phyloP scores from a whole-genome alignment of 1,140 invertebrate species.

The Laupala kohalensis region DNA sequence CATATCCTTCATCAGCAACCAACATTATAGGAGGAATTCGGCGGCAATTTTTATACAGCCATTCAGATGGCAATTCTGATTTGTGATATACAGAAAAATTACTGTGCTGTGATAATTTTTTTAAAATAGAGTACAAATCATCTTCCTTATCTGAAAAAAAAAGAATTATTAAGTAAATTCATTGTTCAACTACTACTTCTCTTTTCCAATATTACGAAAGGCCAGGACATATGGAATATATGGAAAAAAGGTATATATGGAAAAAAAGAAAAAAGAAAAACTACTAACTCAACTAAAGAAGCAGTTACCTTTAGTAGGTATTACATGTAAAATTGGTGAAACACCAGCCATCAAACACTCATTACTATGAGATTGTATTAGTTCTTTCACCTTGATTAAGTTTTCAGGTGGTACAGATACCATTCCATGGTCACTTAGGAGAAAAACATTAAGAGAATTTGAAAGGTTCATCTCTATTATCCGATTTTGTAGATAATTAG shows the following conservation, averaged over 20 bases:
- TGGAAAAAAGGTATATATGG: neutral
- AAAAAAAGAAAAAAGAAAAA: neutral
- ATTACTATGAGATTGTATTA: neutral
- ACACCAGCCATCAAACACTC: neutral
- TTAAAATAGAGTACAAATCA: slow-evolving; percentile 36
- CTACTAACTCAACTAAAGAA: neutral
- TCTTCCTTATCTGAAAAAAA: slow-evolving; percentile 29
- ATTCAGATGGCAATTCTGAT: slow-evolving; percentile 38
- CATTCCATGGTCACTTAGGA: slow-evolving; percentile 7
- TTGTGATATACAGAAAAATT: slow-evolving; percentile 42
- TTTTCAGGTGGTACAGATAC: neutral
- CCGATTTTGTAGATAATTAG: neutral
- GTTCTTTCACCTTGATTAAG: neutral
- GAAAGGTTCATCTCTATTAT: neutral
- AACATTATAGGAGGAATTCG: slow-evolving; percentile 43
- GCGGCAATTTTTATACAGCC: slow-evolving; percentile 43
- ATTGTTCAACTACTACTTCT: too few species aligned
- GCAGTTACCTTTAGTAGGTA: slow-evolving; percentile 1
- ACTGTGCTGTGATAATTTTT: slow-evolving; percentile 26
- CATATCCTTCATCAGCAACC: slow-evolving; percentile 41
- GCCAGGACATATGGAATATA: too few species aligned
- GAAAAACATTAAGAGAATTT: slow-evolving; percentile 1
- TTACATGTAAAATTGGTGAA: slow-evolving; percentile 2
- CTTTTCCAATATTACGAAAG: too few species aligned
- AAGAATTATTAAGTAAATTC: neutral